Conservation (phyloP, 2,113 vertebrate genomes). For the Girardinichthys multiradiatus region DNA sequence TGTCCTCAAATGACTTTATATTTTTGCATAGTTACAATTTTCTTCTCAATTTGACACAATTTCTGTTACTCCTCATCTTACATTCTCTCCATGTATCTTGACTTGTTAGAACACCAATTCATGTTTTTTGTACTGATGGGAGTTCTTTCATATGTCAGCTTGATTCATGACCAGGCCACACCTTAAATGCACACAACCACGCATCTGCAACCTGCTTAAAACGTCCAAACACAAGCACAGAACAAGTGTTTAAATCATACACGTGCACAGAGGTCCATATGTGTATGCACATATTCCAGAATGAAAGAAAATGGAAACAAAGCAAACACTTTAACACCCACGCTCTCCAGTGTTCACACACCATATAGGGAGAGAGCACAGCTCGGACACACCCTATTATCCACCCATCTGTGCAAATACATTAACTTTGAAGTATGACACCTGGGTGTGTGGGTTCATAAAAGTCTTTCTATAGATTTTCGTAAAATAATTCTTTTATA, state of each 20-base stretch:
- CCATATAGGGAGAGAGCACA: not conserved
- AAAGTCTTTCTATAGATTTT: not conserved
- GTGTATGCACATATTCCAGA: not conserved
- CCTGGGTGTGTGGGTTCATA: not conserved
- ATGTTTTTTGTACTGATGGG: conserved; percentile 10
- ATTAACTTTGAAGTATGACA: conserved; percentile 21
- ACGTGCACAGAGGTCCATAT: not conserved
- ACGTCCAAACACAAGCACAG: not conserved
- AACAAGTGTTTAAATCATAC: not conserved
- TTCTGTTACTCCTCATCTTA: conserved; percentile 49
- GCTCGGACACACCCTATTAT: conserved; percentile 10
- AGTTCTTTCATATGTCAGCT: conserved; percentile 40
- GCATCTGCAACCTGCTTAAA: too few relatives aligned
- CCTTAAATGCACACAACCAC: conserved; percentile 13
- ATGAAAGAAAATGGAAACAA: not conserved
- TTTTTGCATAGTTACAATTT: conserved; percentile 11
- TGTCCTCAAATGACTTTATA: conserved; percentile 39
- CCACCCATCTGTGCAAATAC: conserved; percentile 51
- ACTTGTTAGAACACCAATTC: conserved; percentile 27
- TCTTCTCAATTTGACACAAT: conserved; percentile 28
- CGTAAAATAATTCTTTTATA: not conserved
- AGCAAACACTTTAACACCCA: conserved; percentile 25
- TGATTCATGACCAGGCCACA: conserved; percentile 12
- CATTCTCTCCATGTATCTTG: not conserved
- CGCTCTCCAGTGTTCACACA: not conserved